Base-by-base conservation (phyloP, 2,113 vertebrate species). In the Nothobranchius furzeri region DNA sequence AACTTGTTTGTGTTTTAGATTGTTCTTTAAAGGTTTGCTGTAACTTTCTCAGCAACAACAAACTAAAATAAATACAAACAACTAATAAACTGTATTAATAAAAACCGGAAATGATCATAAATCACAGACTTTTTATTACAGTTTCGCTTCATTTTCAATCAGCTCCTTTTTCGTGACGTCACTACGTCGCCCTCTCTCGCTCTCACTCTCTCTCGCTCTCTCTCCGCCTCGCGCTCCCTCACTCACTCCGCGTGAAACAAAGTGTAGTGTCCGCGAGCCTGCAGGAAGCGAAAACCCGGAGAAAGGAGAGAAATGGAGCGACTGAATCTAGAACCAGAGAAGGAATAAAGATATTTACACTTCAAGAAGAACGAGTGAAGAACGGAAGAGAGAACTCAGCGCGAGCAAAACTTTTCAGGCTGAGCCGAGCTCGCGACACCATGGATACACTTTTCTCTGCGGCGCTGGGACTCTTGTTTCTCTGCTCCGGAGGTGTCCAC, bases 391-490 rank as follows among this genome's bases (percentile, higher is more conserved):
- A 30, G 36, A 60, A 62, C 7, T 57, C 45, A 70, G 55, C 30
- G 57, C 42, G 36, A 12, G 50, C 65, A 63, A 82, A 88, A 82
- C 58, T 84, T 89, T 78, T 63, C 30, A 12, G 42, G 58, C 51
- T 53, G 61, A 85, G 80, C 75, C 68, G 81, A 43, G 30, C 56
- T 13, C n/a, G 9, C 24, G 49, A 71, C 64, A 60, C 70, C 73
- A 91, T 91, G 90, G 90, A 90, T 89, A 85, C 88, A 83, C 79
- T 90, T 79, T 85, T 63, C 63, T 60, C 68, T 8, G 65, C 61
- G 3, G 70, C 75, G 45, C 58, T 49, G 74, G 87, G 87, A 87
- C 79, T 91, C 76, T 57, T 87, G 72, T 25, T 87, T 36, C 48
- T 89, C 8, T 47, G 63, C 12, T 71, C 71, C 62, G 11, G 73